These are phyloP conservation scores for Alloscopus bannaensis DNA, from an alignment of 2,888 invertebrate genomes.

Conservation along the genomic window DNA sequence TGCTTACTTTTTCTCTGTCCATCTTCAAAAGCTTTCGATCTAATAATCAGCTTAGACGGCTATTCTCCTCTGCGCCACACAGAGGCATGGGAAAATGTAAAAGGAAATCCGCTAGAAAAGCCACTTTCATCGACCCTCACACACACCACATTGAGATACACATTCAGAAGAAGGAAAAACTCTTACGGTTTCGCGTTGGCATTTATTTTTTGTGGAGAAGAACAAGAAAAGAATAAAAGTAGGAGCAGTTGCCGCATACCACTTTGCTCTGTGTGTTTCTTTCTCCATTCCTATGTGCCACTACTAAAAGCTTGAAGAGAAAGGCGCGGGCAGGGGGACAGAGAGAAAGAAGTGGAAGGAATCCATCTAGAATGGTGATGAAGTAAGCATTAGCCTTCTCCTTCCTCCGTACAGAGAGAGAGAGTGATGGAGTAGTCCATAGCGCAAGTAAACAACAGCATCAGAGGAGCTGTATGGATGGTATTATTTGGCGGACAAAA, in stretches of 20 bases:
- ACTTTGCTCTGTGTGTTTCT: not conserved
- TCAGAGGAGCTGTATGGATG: not conserved
- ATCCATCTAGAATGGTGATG: too few relatives aligned
- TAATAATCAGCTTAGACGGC: slow-evolving; percentile 58
- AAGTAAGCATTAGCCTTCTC: too few relatives aligned
- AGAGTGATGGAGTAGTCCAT: too few relatives aligned
- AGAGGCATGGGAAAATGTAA: slow-evolving; percentile 43
- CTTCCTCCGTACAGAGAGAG: too few relatives aligned
- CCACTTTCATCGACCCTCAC: slow-evolving; percentile 50
- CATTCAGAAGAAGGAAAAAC: too few relatives aligned
- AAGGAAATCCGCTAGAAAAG: slow-evolving; percentile 56
- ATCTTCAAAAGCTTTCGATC: slow-evolving; percentile 41
- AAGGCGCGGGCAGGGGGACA: too few relatives aligned
- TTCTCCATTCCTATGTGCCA: not conserved
- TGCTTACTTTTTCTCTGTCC: slow-evolving; percentile 9
- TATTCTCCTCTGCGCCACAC: slow-evolving; percentile 4
- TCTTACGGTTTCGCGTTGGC: not conserved
- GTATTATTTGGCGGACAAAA: slow-evolving; percentile 31
- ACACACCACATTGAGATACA: not conserved
- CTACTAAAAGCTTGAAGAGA: slow-evolving; percentile 1
- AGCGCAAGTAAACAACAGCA: slow-evolving; percentile 2
- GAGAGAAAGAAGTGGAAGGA: too few relatives aligned
- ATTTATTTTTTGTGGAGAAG: not conserved
- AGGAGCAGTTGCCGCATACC: not conserved
- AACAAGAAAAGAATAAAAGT: not conserved